Conservation (phyloP, 1,140 invertebrate genomes). For the Nasonia longicornis region DNA sequence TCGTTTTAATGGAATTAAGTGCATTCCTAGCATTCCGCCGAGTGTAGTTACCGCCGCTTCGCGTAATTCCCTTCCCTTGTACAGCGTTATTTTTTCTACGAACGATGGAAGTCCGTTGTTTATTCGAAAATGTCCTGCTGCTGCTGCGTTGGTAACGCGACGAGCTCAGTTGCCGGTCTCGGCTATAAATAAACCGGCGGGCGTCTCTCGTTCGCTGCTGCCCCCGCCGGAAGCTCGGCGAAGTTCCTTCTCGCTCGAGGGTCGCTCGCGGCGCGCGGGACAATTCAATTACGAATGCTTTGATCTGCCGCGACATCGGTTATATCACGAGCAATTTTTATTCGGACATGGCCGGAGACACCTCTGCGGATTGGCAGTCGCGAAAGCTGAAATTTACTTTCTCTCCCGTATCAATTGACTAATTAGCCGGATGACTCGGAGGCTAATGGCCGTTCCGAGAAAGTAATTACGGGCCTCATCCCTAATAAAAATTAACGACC, state of each 20-base stretch:
- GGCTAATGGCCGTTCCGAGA: background rate
- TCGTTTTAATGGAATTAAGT: constrained; percentile 27
- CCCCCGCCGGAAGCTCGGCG: constrained; percentile 46
- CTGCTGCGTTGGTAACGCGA: background rate
- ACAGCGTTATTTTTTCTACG: background rate
- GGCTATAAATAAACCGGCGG: constrained; percentile 21
- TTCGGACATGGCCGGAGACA: too few species aligned
- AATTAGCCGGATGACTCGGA: background rate
- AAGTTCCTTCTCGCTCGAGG: constrained; percentile 37
- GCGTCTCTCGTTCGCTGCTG: constrained; percentile 46
- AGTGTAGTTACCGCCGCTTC: background rate
- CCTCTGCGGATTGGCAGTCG: too few species aligned
- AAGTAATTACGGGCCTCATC: background rate
- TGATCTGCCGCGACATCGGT: background rate
- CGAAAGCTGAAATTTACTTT: background rate
- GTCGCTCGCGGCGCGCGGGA: constrained; percentile 6
- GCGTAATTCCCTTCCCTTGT: background rate
- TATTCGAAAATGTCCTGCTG: background rate
- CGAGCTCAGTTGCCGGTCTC: background rate
- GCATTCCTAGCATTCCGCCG: background rate
- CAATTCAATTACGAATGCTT: background rate
- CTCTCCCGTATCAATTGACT: background rate
- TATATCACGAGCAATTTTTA: background rate
- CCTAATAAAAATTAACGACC: constrained; percentile 10
- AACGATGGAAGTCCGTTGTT: too few species aligned